phyloP scores from a whole-genome alignment of 2,797 vertebrate genomes.

The Chaunax sp. region DNA sequence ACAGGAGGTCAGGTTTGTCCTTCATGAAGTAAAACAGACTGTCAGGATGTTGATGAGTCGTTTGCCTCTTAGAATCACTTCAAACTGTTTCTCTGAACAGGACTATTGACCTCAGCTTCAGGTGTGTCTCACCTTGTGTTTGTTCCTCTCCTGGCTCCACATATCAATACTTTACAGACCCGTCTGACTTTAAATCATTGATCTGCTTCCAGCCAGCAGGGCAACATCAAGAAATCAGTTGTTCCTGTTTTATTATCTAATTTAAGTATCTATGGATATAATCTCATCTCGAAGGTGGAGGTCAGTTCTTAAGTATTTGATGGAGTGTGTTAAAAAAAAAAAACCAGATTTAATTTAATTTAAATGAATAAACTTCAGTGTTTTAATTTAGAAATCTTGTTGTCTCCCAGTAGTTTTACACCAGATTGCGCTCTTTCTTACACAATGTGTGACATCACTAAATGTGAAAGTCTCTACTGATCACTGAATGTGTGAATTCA shows the following conservation, averaged over 20 bases:
- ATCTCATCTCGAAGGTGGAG: neutral
- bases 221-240: neutral
- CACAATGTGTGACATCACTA: neutral
- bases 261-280: neutral
- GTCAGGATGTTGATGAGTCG: neutral
- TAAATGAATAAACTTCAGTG: neutral
- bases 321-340: neutral
- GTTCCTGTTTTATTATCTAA: neutral
- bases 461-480: neutral
- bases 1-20: neutral
- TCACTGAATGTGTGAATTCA: neutral
- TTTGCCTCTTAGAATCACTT: neutral
- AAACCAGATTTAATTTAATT: neutral
- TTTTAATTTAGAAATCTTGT: neutral
- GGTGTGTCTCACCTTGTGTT: conserved; percentile 7
- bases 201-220: neutral
- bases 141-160: neutral
- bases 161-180: neutral
- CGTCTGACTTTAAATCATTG: neutral
- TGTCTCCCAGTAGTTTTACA: conserved; percentile 15
- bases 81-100: neutral
- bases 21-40: neutral
- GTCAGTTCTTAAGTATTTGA: neutral
- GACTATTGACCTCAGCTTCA: neutral
- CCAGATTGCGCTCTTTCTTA: neutral